These are phyloP conservation scores for Dicyrtomina minuta DNA, from an alignment of 2,888 invertebrate genomes.

Conservation along the genomic window DNA sequence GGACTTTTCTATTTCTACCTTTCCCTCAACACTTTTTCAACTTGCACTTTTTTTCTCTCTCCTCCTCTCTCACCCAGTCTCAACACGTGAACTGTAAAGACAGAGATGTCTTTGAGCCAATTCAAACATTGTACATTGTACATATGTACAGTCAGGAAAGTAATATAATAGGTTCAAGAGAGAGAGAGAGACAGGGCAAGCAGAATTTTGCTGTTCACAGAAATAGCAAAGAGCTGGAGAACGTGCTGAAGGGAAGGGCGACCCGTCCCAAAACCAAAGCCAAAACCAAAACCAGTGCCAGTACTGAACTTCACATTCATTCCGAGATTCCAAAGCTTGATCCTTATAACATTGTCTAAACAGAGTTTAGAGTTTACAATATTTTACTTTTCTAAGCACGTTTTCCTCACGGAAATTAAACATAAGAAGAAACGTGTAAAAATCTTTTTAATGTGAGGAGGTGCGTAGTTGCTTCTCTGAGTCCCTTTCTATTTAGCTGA, in stretches of 20 bases:
- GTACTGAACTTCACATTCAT: constrained; percentile 14
- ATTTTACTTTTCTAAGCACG: constrained; percentile 43
- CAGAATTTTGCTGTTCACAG: no score
- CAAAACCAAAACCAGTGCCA: no score
- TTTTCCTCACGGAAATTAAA: constrained; percentile 47
- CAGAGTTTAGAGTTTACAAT: constrained; percentile 8
- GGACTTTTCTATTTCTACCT: constrained; percentile 4
- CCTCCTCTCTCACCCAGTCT: not conserved
- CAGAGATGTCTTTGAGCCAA: constrained; percentile 8
- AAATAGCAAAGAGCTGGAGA: not conserved
- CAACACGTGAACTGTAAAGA: not conserved
- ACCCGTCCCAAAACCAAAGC: no score
- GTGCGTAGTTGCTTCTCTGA: no score
- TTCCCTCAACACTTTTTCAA: not conserved
- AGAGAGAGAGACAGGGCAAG: constrained; percentile 9
- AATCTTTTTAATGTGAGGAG: constrained; percentile 23
- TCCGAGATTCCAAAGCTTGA: not conserved
- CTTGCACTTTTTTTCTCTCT: not conserved
- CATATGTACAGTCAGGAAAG: not conserved
- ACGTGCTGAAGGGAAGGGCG: constrained; percentile 3
- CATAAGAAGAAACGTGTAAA: constrained; percentile 38
- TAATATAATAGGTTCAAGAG: not conserved
- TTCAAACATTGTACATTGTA: constrained; percentile 7
- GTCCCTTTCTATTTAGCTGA: no score
- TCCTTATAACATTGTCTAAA: constrained; percentile 8